phyloP scores from a whole-genome alignment of 2,797 vertebrate species.

The Hemitrygon akajei region DNA sequence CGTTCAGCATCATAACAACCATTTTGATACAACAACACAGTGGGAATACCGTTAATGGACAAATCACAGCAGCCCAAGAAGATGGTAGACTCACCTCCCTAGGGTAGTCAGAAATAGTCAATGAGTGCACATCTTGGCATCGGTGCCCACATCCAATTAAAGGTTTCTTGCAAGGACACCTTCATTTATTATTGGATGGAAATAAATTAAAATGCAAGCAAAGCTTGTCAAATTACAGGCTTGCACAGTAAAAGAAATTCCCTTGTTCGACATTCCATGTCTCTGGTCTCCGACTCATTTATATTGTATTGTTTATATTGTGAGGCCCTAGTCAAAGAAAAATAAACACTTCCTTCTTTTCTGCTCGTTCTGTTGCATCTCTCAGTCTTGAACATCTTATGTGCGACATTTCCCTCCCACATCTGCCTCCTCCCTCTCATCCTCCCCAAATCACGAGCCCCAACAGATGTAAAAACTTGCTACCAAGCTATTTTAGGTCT shows the following conservation, averaged over 20 bases:
- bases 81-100: too few species aligned
- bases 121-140: too few species aligned
- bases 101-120: too few species aligned
- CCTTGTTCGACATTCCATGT: neutral
- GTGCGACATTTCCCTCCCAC: neutral
- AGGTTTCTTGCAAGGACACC: too few species aligned
- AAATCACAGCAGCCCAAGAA: too few species aligned
- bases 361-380: neutral
- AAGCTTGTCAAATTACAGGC: neutral
- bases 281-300: neutral
- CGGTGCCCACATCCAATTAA: too few species aligned
- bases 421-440: neutral
- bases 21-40: too few species aligned
- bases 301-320: too few species aligned
- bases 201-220: neutral
- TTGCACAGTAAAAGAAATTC: neutral
- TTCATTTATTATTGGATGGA: neutral
- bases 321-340: neutral
- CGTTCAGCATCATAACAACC: too few species aligned
- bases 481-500: neutral
- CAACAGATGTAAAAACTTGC: constrained; percentile 1
- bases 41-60: too few species aligned
- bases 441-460: constrained; percentile 10
- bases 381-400: neutral
- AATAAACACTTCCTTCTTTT: neutral